Evolutionary conservation across 1,140 invertebrate genomes (phyloP).

Genomic region (Fragariocoptes setiger): DNA sequence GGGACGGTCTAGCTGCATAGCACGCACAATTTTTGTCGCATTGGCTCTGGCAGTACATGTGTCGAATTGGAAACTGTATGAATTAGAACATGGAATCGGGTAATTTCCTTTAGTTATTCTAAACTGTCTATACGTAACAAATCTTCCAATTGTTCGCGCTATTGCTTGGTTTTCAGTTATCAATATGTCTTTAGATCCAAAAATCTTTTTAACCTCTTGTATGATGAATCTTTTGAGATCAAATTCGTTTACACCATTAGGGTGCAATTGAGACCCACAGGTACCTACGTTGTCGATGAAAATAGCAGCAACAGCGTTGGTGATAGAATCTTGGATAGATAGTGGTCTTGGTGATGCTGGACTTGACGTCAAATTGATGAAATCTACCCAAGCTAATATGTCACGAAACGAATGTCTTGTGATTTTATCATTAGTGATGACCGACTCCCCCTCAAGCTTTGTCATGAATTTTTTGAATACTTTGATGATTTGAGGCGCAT

Average conservation of each 20-base stretch:
- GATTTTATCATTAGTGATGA: conserved; percentile 3
- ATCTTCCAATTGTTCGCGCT: neutral
- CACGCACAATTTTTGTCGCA: conserved; percentile 45
- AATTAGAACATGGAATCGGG: neutral
- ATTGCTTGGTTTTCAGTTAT: neutral
- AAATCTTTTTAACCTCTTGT: neutral
- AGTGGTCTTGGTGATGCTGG: conserved; percentile 5
- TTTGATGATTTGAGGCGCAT: conserved; percentile 25
- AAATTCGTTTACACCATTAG: neutral
- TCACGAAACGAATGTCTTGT: conserved; percentile 63
- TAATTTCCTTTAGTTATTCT: neutral
- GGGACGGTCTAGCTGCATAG: conserved; percentile 53
- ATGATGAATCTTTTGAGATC: neutral
- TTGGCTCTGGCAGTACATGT: conserved; percentile 55
- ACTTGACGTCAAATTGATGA: conserved; percentile 35
- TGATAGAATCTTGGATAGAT: conserved; percentile 26
- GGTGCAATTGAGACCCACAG: conserved; percentile 11
- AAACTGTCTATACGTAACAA: neutral
- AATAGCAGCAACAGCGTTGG: conserved; percentile 60
- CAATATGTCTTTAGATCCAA: neutral
- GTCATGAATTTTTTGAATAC: conserved; percentile 42
- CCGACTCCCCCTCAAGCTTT: conserved; percentile 27
- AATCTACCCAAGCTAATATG: conserved; percentile 62
- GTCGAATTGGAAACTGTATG: conserved; percentile 23
- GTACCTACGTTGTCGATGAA: conserved; percentile 60